Base-by-base conservation (phyloP, 2,113 vertebrate species). In the Actenoides lindsayi region DNA sequence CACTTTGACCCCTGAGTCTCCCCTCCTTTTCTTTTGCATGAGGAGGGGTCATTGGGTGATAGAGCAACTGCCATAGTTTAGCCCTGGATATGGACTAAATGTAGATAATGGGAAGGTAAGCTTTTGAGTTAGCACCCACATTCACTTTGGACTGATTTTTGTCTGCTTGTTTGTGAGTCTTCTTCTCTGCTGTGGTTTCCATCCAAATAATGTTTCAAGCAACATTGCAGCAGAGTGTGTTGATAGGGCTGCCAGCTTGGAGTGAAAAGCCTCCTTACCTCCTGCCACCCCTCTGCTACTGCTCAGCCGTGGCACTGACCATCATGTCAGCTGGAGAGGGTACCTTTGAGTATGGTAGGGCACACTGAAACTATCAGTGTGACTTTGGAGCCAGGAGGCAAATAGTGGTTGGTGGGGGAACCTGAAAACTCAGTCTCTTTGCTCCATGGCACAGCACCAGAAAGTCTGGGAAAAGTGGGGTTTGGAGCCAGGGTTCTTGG, bases 291-390 rank as follows among this genome's bases (percentile, higher is more conserved):
- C 18, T 44, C n/a, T 92, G 5, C 11, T 70, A 33, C 62, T 46
- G 27, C 74, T 70, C 25, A 56, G 33, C 30, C 19, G 10, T n/a
- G 57, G 21, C 37, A 27, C 7, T 41, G 76, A n/a, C 5, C 5
- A 54, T 37, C 50, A 39, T 0, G 0, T 60, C 59, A 83, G 30
- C 9, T 0, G 0, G 3, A 2, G 19, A 27, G 16, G 1, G 1
- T 33, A 30, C 24, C 14, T 84, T 53, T 77, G 21, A 28, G n/a
- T n/a, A 57, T 63, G 20, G 60, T 37, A 28, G 2, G 16, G 0
- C 25, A 35, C 7, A 6, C 39, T 68, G 67, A 62, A 90, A 37
- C 9, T 41, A 0, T 27, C 59, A 17, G 5, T 16, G 25, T 87
- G 64, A 46, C 20, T 53, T 14, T 1, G 4, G 15, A 54, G 46